phyloP scores from a whole-genome alignment of 2,113 vertebrate species.

The Pluvianellus socialis region DNA sequence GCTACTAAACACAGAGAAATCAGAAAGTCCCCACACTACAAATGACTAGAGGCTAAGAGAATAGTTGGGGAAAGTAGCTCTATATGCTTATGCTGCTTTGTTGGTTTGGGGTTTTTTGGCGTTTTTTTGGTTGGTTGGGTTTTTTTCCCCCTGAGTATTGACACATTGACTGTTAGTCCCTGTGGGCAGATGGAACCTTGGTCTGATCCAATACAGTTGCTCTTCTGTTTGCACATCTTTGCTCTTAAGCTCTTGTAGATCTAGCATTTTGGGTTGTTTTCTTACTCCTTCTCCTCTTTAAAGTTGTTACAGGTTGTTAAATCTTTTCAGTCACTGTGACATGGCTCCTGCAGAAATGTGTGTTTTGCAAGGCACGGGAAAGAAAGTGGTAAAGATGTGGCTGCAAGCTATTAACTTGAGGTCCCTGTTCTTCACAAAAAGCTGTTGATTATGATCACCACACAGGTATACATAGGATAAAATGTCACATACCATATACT shows the following conservation, averaged over 20 bases:
- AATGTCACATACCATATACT: not conserved
- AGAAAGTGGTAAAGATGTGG: not conserved
- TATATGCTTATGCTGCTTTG: not conserved
- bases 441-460: not conserved
- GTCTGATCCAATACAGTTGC: not conserved
- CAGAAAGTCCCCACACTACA: not conserved
- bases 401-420: not conserved
- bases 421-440: not conserved
- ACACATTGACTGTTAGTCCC: not conserved
- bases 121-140: too few relatives aligned
- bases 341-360: not conserved
- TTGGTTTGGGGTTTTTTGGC: too few relatives aligned
- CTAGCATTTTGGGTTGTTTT: not conserved
- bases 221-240: not conserved
- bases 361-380: not conserved
- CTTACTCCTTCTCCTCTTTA: not conserved
- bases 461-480: not conserved
- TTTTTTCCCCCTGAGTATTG: not conserved
- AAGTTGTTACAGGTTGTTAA: not conserved
- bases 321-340: not conserved
- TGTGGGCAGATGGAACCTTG: not conserved
- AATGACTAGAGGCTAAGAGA: not conserved
- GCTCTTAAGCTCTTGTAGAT: not conserved
- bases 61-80: not conserved
- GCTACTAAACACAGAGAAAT: not conserved